phyloP scores from a whole-genome alignment of 2,797 vertebrate genomes.

The Pelobates cultripes region DNA sequence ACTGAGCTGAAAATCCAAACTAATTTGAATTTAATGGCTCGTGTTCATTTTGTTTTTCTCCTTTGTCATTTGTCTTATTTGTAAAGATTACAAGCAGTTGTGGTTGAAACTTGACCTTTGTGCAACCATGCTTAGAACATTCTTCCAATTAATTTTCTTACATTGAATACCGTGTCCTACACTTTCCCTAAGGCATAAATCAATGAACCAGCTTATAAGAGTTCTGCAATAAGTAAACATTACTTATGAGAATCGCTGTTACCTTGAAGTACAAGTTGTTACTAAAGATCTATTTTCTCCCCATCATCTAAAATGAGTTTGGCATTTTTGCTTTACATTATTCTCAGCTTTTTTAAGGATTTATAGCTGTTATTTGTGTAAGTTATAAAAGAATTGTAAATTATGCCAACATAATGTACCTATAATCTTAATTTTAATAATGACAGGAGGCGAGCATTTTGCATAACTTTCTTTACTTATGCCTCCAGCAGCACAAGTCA shows the following conservation, averaged over 20 bases:
- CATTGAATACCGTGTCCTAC: slow-evolving; percentile 54
- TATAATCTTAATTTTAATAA: too few relatives aligned
- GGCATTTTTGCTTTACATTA: neutral
- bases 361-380: neutral
- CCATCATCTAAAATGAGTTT: neutral
- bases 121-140: slow-evolving; percentile 51
- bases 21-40: slow-evolving; percentile 55
- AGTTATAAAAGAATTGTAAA: too few relatives aligned
- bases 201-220: slow-evolving; percentile 48
- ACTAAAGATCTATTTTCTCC: slow-evolving; percentile 22
- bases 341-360: neutral
- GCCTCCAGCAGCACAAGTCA: too few relatives aligned
- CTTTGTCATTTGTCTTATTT: slow-evolving; percentile 55
- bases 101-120: slow-evolving; percentile 53
- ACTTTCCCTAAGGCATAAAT: slow-evolving; percentile 53
- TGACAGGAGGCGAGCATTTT: too few relatives aligned
- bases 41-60: slow-evolving; percentile 45
- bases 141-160: slow-evolving; percentile 56
- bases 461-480: too few relatives aligned
- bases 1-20: slow-evolving; percentile 41
- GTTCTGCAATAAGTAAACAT: slow-evolving; percentile 47
- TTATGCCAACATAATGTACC: too few relatives aligned
- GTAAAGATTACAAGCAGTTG: slow-evolving; percentile 54
- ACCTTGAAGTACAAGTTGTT: slow-evolving; percentile 10
- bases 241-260: slow-evolving; percentile 36